phyloP scores from a whole-genome alignment of 2,113 vertebrate species.

The Gallinago paraguaiae region DNA sequence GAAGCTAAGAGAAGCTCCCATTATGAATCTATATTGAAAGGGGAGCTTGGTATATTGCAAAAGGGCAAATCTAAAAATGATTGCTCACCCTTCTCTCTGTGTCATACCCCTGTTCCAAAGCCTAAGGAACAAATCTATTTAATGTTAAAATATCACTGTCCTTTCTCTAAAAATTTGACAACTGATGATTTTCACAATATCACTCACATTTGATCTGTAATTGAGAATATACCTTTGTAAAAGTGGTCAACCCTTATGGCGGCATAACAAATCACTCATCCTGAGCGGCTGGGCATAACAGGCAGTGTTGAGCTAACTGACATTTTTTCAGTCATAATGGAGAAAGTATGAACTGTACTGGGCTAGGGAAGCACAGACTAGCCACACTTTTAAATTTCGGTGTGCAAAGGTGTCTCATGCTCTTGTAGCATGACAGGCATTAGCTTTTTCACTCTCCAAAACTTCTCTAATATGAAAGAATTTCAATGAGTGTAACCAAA shows the following conservation, averaged over 20 bases:
- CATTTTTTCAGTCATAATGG: not conserved
- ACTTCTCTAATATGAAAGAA: not conserved
- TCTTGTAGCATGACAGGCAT: not conserved
- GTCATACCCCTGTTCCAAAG: not conserved
- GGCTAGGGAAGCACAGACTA: not conserved
- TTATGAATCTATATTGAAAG: conserved; percentile 2
- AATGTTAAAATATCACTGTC: not conserved
- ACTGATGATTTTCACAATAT: not conserved
- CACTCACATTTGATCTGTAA: not conserved
- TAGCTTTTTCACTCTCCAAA: not conserved
- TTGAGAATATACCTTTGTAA: not conserved
- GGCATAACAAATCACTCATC: not conserved
- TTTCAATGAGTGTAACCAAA: not conserved
- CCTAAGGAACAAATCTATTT: not conserved
- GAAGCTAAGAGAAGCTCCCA: not conserved
- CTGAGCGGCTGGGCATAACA: not conserved
- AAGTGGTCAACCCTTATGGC: accelerated
- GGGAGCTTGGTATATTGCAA: not conserved
- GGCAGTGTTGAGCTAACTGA: not conserved
- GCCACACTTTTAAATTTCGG: not conserved
- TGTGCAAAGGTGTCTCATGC: not conserved
- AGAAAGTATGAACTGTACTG: not conserved
- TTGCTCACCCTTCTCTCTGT: not conserved
- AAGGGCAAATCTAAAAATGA: not conserved
- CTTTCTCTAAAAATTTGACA: not conserved